Evolutionary conservation across 2,113 vertebrate genomes (phyloP).

Genomic region (Ciconia maguari): DNA sequence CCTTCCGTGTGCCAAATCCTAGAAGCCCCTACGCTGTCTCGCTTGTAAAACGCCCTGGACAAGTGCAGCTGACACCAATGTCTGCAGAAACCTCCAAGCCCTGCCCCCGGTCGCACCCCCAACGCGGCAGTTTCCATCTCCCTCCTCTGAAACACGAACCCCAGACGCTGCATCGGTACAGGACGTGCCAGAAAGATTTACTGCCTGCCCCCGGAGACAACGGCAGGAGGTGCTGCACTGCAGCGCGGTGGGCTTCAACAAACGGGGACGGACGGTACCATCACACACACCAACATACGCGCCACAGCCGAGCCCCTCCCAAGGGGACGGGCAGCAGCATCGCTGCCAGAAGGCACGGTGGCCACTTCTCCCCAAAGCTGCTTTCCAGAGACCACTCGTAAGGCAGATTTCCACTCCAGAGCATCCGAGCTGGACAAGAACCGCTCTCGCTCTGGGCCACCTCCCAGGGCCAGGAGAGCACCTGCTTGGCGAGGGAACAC

Average conservation of each 20-base stretch:
- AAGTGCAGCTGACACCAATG: rapidly evolving
- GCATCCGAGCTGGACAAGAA: background rate
- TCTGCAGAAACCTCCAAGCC: background rate
- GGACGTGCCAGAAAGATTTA: background rate
- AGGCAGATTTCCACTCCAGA: background rate
- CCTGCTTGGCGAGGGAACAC: background rate
- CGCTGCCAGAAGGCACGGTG: rapidly evolving
- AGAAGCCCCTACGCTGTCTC: rapidly evolving
- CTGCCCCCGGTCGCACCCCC: rapidly evolving
- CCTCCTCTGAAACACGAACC: background rate
- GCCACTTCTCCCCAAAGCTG: rapidly evolving
- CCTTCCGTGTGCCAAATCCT: background rate
- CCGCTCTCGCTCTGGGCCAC: background rate
- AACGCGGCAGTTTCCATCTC: rapidly evolving
- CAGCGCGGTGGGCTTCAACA: background rate
- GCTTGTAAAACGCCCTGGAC: background rate
- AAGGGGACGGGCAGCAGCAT: rapidly evolving
- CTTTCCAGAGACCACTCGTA: background rate
- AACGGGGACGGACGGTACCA: rapidly evolving
- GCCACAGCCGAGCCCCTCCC: rapidly evolving
- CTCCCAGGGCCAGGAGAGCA: background rate
- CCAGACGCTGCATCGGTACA: rapidly evolving
- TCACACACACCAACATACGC: rapidly evolving
- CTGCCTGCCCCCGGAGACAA: background rate
- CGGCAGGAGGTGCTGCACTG: background rate